Evolutionary conservation across 2,888 invertebrate genomes (phyloP).

Genomic region (Tenodera sinensis): DNA sequence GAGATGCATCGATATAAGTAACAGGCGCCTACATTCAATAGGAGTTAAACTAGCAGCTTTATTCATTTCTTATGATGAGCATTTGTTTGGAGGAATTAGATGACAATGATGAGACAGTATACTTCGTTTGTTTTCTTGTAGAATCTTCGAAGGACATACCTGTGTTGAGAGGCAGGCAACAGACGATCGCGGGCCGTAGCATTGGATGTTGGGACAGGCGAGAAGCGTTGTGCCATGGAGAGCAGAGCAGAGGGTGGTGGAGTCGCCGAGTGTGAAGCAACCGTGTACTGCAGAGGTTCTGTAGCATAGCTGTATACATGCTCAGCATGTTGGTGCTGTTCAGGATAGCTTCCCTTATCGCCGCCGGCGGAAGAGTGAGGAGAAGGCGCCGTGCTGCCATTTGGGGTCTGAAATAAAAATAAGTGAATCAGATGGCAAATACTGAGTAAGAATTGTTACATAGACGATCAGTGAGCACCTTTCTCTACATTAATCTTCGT

Average conservation of each 20-base stretch:
- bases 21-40: no score
- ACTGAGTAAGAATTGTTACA: no score
- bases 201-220: background rate
- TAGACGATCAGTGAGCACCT: no score
- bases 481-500: no score
- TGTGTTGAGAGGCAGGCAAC: background rate
- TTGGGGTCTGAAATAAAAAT: background rate
- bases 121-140: no score
- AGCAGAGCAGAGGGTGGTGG: background rate
- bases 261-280: background rate
- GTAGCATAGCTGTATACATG: background rate
- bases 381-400: background rate
- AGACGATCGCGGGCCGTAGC: background rate
- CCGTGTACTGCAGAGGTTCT: background rate
- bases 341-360: background rate
- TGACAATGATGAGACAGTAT: no score
- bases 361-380: background rate
- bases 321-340: background rate
- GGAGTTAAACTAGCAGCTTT: no score
- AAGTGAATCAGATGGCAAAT: no score
- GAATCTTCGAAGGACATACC: background rate
- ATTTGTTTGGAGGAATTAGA: no score
- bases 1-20: no score
- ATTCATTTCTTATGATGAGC: no score
- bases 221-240: background rate